Evolutionary conservation across 2,113 vertebrate genomes (phyloP), one percentile per base, ranked within the genome.

Genomic region (Epinephelus cyanopodus): DNA sequence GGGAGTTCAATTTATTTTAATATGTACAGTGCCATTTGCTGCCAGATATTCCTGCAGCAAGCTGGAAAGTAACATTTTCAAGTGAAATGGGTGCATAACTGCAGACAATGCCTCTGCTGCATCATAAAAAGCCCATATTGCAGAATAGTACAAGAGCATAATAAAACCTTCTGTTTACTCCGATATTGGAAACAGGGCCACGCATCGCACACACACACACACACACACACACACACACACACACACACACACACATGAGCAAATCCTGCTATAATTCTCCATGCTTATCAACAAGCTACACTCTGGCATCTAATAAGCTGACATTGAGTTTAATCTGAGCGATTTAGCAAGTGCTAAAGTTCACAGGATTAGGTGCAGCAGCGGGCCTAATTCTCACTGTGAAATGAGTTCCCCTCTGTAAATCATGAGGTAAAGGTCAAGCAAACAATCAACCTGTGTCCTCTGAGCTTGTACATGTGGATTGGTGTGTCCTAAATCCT

Each of bases 301-400:
- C 21, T 29, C 50, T 21, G 25, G 60, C 18, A 48, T 45, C 63
- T 27, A 73, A 82, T 64, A 47, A 60, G 74, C 56, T 53, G 54
- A 73, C 68, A 56, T 23, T 21, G 66, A 42, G 47, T 76, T 73
- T 76, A 74, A 85, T 83, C 69, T 63, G 62, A 84, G 68, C 27
- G 57, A 73, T 82, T 82, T 79, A 81, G 56, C 61, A 62, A 76
- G 80, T 78, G 79, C 81, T 81, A 71, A 87, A 90, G 87, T 90
- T 86, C 86, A 85, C 48, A 27, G 81, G 88, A 90, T 93, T 86
- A 84, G 80, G 63, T 64, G 57, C 37, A 84, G 75, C 23, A 33
- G 37, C 27, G 1, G 57, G 27, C 13, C 61, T 68, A 53, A 73
- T 77, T 73, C 33, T 56, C n/a, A 21, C 29, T 52, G 74, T 53